These are phyloP conservation scores for Mesochorus sp. DNA, from an alignment of 2,888 invertebrate genomes.

Conservation along the genomic window DNA sequence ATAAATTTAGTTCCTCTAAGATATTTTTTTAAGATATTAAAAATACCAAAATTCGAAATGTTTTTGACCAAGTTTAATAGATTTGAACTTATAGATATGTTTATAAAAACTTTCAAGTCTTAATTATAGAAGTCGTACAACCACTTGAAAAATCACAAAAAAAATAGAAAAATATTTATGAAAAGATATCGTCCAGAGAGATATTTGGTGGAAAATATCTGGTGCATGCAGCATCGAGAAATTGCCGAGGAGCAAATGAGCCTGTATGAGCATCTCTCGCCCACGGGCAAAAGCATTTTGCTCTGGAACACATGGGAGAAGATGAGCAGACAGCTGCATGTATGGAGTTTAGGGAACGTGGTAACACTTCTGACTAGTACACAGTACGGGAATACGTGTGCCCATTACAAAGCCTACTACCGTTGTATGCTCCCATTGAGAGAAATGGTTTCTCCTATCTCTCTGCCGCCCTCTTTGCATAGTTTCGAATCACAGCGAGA, in stretches of 20 bases:
- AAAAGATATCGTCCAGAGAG: no score
- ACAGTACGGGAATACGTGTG: background rate
- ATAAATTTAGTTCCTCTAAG: no score
- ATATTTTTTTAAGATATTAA: no score
- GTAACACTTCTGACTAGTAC: background rate
- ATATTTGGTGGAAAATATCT: background rate
- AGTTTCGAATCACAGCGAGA: background rate
- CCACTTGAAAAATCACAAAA: constrained; percentile 31
- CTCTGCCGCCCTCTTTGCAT: background rate
- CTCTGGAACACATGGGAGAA: constrained; percentile 1
- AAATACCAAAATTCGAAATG: no score
- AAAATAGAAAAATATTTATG: background rate
- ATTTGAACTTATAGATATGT: no score
- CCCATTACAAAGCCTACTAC: background rate
- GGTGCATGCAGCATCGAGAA: constrained; percentile 29
- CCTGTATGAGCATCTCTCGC: constrained; percentile 39
- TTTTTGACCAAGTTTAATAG: no score
- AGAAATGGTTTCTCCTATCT: background rate
- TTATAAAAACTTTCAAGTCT: no score
- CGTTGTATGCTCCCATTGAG: no score
- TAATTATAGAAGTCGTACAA: no score
- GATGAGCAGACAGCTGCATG: constrained; percentile 4
- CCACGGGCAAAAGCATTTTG: constrained; percentile 44
- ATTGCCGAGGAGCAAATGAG: constrained; percentile 49
- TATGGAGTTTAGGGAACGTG: background rate